Percentiles rank a stretch among this genome's conserved stretches.
These are phyloP conservation scores for Geotrupes spiniger DNA, from an alignment of 2,888 invertebrate species.

Conservation along the genomic window DNA sequence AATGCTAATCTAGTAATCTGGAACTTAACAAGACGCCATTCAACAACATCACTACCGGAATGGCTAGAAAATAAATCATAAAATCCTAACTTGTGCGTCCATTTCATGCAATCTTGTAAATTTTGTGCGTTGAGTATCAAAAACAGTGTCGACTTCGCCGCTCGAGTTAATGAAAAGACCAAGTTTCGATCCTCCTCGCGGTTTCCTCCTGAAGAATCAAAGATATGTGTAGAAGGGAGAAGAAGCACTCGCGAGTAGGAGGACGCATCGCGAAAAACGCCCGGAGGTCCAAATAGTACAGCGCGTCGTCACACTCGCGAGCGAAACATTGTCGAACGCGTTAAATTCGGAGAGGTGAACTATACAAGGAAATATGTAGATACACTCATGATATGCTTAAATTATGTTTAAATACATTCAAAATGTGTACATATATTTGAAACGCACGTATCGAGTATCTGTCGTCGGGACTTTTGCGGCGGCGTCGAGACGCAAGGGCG, in stretches of 20 bases:
- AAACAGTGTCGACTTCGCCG: no score
- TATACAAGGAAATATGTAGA: constrained; percentile 34
- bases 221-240: constrained; percentile 13
- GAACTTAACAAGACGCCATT: no score
- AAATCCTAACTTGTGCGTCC: no score
- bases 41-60: no score
- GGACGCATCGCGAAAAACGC: not conserved
- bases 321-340: constrained; percentile 40
- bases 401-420: constrained; percentile 37
- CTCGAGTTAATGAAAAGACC: no score
- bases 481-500: no score
- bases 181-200: not conserved
- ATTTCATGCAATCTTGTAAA: no score
- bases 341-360: constrained; percentile 41
- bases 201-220: not conserved
- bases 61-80: no score
- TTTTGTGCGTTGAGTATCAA: no score
- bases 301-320: constrained; percentile 14
- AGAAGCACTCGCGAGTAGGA: constrained; percentile 8
- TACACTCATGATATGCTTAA: constrained; percentile 43
- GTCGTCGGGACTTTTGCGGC: no score
- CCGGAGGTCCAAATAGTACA: no score
- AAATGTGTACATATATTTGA: constrained; percentile 12
- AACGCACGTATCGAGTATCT: constrained; percentile 28
- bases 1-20: no score